These are phyloP conservation scores for Caretta caretta DNA, from an alignment of 2,113 vertebrate genomes.

Conservation along the genomic window DNA sequence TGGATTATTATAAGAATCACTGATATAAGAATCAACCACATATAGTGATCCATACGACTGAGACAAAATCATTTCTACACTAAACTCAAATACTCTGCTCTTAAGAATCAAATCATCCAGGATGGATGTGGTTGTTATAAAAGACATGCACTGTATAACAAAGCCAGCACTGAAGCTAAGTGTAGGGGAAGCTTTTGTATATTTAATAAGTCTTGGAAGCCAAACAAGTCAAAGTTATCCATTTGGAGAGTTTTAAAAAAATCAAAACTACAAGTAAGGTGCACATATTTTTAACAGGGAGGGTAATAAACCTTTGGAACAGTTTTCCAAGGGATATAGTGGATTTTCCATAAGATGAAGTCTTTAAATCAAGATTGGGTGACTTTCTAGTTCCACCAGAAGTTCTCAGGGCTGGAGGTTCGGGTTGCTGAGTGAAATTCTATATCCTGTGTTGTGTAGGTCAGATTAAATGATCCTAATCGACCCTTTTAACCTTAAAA, in stretches of 20 bases:
- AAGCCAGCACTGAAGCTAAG: not conserved
- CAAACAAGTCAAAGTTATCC: not conserved
- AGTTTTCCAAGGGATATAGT: not conserved
- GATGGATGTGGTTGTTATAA: not conserved
- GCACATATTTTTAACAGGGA: not conserved
- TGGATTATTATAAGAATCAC: not conserved
- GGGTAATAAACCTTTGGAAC: not conserved
- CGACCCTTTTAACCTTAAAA: not conserved
- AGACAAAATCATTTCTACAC: not conserved
- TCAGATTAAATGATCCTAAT: not conserved
- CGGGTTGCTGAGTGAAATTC: not conserved
- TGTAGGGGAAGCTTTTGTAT: not conserved
- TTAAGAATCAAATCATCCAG: not conserved
- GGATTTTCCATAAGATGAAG: not conserved
- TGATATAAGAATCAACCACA: not conserved
- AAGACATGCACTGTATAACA: too few species aligned
- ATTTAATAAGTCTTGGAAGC: not conserved
- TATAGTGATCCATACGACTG: not conserved
- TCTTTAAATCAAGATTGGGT: not conserved
- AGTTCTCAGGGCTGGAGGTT: not conserved
- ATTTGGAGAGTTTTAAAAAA: not conserved
- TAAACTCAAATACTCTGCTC: not conserved
- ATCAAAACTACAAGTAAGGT: not conserved
- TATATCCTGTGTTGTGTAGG: accelerated
- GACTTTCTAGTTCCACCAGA: not conserved